Conservation (phyloP, 2,888 invertebrate genomes). For the Ashinkailepas kermadecensis region DNA sequence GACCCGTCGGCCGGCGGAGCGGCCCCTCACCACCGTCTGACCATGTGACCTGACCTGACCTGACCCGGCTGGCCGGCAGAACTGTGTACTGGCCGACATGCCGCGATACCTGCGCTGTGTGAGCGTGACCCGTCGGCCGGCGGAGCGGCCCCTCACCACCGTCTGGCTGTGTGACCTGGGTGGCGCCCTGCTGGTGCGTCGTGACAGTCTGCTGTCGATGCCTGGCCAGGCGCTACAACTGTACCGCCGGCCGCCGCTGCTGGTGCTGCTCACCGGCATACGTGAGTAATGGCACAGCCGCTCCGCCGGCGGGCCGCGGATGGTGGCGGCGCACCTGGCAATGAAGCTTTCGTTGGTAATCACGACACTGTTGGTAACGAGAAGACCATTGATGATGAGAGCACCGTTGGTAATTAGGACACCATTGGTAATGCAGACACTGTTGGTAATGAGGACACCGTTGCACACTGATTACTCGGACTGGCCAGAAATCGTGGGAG, state of each 20-base stretch:
- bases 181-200: neutral
- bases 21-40: too few species aligned
- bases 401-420: too few species aligned
- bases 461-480: too few species aligned
- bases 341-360: too few species aligned
- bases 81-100: neutral
- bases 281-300: neutral
- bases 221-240: neutral
- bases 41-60: too few species aligned
- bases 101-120: neutral
- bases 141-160: neutral
- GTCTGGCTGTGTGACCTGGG: slow-evolving; percentile 1
- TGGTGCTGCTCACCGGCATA: neutral
- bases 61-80: neutral
- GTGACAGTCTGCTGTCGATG: neutral
- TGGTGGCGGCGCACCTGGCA: neutral
- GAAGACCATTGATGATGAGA: too few species aligned
- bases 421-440: too few species aligned
- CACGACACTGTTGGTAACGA: too few species aligned
- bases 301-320: neutral
- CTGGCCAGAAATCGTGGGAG: too few species aligned
- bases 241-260: slow-evolving; percentile 12
- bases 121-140: neutral
- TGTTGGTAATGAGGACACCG: too few species aligned
- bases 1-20: too few species aligned